Evolutionary conservation across 2,113 vertebrate species (phyloP).

Genomic region (Taurulus bubalis): DNA sequence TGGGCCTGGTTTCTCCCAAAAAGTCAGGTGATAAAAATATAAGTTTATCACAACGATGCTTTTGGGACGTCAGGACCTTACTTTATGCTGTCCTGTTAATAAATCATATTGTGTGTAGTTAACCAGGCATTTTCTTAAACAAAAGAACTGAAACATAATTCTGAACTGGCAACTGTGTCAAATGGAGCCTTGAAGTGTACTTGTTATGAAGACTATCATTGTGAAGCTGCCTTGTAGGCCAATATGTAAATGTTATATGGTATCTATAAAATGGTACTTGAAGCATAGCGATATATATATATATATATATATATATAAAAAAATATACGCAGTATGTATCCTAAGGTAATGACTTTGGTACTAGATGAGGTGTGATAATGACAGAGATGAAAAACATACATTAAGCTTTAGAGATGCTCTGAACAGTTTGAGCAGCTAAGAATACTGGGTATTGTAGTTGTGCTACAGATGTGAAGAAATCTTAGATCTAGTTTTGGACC

Average conservation of each 20-base stretch:
- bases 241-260: conserved; percentile 63
- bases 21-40: conserved; percentile 1
- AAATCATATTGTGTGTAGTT: conserved; percentile 30
- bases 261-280: conserved; percentile 75
- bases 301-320: conserved; percentile 2
- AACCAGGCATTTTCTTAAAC: conserved; percentile 3
- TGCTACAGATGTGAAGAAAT: conserved; percentile 64
- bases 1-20: conserved; percentile 28
- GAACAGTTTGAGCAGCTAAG: conserved; percentile 67
- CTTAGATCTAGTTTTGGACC: conserved; percentile 78
- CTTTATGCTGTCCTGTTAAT: conserved; percentile 35
- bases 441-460: conserved; percentile 63
- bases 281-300: conserved; percentile 47
- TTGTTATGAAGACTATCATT: conserved; percentile 71
- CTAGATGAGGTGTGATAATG: conserved; percentile 56
- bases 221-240: conserved; percentile 71
- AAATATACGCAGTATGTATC: conserved; percentile 44
- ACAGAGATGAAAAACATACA: conserved; percentile 45
- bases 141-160: conserved; percentile 31
- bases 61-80: conserved; percentile 13
- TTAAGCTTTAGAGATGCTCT: conserved; percentile 71
- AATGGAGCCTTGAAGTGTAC: conserved; percentile 64
- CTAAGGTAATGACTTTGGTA: conserved; percentile 67
- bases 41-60: conserved; percentile 16
- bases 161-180: conserved; percentile 35